Base-by-base conservation (phyloP, 2,113 vertebrate species). In the Crypturellus undulatus region DNA sequence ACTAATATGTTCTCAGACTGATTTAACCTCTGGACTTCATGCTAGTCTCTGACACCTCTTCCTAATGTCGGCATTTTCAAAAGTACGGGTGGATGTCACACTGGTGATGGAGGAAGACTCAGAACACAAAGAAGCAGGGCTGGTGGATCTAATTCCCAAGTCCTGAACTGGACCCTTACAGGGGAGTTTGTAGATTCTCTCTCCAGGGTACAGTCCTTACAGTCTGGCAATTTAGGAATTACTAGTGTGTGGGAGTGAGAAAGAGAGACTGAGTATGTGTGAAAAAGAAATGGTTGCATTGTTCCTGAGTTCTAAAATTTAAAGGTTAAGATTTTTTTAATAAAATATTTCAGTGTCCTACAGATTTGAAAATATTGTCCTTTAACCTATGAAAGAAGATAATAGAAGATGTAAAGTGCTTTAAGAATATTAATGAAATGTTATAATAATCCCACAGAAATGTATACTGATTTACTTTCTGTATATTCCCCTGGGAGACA, bases 321-420 rank as follows among this genome's bases (percentile, higher is more conserved):
- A 52, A 93, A 92, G 26, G 58, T 10, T 92, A 87, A n/a, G 81
- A 65, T 89, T 76, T 93, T 93, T 89, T 64, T 54, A 82, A 94
- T 92, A 92, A 93, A 93, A 92, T 84, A 95, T 91, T 91, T 80
- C 43, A 62, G 58, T 81, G 60, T 93, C 79, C 64, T 30, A 72
- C 58, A 93, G 77, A 92, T 62, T 80, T 91, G 88, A 69, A 93
- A 93, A 95, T 93, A 36, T 72, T 95, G 90, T 81, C 85, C 83
- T 96, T 96, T 94, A 95, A 88, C 73, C 70, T 90, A 47, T 40
- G 77, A 86, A 90, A 79, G 30, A 90, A 89, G 59, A 76, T 89
- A 89, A 94, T 79, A 52, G 69, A 94, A 90, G 76, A 90, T 86
- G 32, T 52, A 38, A 84, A 79, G 26, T 72, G 73, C 40, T 92